Base-by-base conservation (phyloP, 2,888 invertebrate species). In the Oasisia sp. region DNA sequence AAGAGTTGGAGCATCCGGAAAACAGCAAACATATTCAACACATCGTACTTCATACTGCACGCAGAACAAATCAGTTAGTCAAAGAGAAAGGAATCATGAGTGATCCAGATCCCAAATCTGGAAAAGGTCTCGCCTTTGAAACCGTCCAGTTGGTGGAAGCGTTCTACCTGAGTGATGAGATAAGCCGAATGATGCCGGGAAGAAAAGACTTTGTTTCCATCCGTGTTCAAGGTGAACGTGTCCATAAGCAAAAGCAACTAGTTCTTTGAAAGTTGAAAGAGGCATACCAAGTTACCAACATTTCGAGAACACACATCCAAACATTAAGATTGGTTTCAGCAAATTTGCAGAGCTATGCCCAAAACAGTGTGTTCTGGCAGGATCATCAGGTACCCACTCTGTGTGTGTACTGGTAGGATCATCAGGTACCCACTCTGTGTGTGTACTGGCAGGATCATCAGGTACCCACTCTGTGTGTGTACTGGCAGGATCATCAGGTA, bases 51-150 rank as follows among this genome's bases (percentile, higher is more conserved):
- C 58, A 58, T 58, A n/a, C n/a, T 58, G 58, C 19, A 58, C 58
- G 58, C 19, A 58, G 58, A 58, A 19, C 58, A 58, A 58, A 8
- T 14, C 58, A 58, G 11, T 58, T 58, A 58, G 58, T 58, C 14
- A 58, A 58, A 58, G 58, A 58, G 58, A 58, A 58, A n/a, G n/a
- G n/a, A n/a, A n/a, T n/a, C n/a, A n/a, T n/a, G n/a, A 58, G 58
- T 12, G 58, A 14, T 58, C 58, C 58, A 58, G 58, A 58, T 58
- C 14, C 58, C 58, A 58, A 58, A 58, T 19, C 19, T 4, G 58
- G 58, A 19, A 12, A 58, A 58, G 19, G 58, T 19, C 58, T 58
- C 14, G 11, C 58, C 58, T 58, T 19, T 58, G 58, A 58, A 58
- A 58, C 58, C 4, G 14, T 58, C 14, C 58, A 58, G 58, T 58